A percentile compares a stretch with the other conserved stretches of the same genome.
phyloP scores from a whole-genome alignment of 2,888 invertebrate species.

The Serripes groenlandicus region DNA sequence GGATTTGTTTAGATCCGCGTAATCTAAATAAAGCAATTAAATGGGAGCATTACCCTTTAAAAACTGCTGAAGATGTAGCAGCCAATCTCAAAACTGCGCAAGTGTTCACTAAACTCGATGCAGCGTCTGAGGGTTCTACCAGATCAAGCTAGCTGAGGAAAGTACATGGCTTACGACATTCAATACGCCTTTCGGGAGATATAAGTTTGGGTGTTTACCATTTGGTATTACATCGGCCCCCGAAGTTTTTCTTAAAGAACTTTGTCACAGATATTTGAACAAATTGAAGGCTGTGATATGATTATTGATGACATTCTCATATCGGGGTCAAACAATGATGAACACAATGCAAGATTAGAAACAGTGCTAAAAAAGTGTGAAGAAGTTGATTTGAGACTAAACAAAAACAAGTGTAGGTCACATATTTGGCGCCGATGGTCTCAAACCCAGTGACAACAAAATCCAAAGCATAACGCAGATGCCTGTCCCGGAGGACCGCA shows the following conservation, averaged over 20 bases:
- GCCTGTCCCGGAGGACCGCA: slow-evolving; percentile 12
- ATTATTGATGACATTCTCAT: slow-evolving; percentile 59
- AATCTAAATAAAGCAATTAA: slow-evolving; percentile 62
- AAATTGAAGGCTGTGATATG: slow-evolving; percentile 43
- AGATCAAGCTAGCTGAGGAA: slow-evolving; percentile 31
- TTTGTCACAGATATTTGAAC: slow-evolving; percentile 39
- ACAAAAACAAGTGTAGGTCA: slow-evolving; percentile 32
- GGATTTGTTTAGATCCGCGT: slow-evolving; percentile 65
- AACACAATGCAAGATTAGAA: slow-evolving; percentile 34
- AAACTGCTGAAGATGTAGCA: slow-evolving; percentile 60
- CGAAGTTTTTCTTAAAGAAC: slow-evolving; percentile 44
- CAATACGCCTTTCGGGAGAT: slow-evolving; percentile 46
- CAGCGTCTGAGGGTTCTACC: slow-evolving; percentile 46
- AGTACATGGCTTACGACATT: slow-evolving; percentile 40
- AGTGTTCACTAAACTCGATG: slow-evolving; percentile 46
- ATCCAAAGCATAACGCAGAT: slow-evolving; percentile 34
- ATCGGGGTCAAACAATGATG: slow-evolving; percentile 6
- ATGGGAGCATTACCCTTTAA: slow-evolving; percentile 59
- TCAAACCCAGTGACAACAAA: slow-evolving; percentile 30
- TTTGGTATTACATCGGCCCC: slow-evolving; percentile 47
- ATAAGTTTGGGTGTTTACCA: slow-evolving; percentile 36
- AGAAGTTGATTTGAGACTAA: slow-evolving; percentile 30
- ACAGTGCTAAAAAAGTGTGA: slow-evolving; percentile 5
- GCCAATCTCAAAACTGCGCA: slow-evolving; percentile 38
- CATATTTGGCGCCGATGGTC: slow-evolving; percentile 10